These are phyloP conservation scores for Lycaena phlaeas DNA, from an alignment of 2,888 invertebrate species.

Conservation along the genomic window DNA sequence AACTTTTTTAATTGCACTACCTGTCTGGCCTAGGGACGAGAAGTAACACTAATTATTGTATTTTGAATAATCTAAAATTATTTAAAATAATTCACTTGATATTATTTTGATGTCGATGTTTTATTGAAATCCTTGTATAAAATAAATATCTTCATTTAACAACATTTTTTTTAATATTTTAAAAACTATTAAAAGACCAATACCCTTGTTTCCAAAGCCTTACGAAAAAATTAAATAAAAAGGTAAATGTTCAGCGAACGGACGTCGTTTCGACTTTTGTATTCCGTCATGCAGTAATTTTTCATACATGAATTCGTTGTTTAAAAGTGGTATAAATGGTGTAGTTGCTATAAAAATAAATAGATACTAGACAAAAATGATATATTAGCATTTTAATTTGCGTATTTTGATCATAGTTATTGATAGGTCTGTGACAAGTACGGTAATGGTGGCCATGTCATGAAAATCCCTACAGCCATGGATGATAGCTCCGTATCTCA, in stretches of 20 bases:
- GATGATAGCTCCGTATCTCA: conserved; percentile 75
- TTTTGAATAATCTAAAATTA: too few species aligned
- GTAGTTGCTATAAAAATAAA: conserved; percentile 56
- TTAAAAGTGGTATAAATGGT: conserved; percentile 62
- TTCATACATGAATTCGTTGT: conserved; percentile 68
- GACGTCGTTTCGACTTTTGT: conserved; percentile 71
- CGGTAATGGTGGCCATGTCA: conserved; percentile 75
- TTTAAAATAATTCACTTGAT: too few species aligned
- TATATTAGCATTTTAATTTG: conserved; percentile 64
- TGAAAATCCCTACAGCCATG: conserved; percentile 75
- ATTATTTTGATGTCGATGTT: too few species aligned
- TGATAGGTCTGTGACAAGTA: conserved; percentile 69
- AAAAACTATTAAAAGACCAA: too few species aligned
- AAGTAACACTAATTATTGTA: too few species aligned
- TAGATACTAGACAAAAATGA: conserved; percentile 59
- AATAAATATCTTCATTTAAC: too few species aligned
- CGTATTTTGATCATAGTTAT: conserved; percentile 58
- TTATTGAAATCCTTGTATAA: too few species aligned
- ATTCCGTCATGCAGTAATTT: conserved; percentile 72
- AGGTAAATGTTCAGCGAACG: conserved; percentile 60
- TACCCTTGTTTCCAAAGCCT: conserved; percentile 20
- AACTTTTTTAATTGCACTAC: too few species aligned
- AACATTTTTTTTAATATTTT: too few species aligned
- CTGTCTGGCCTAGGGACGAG: too few species aligned
- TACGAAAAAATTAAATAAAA: conserved; percentile 35